A percentile compares a stretch with the other conserved stretches of the same genome.
Conservation (phyloP, 2,888 invertebrate genomes). For the Thysanoteuthis rhombus region DNA sequence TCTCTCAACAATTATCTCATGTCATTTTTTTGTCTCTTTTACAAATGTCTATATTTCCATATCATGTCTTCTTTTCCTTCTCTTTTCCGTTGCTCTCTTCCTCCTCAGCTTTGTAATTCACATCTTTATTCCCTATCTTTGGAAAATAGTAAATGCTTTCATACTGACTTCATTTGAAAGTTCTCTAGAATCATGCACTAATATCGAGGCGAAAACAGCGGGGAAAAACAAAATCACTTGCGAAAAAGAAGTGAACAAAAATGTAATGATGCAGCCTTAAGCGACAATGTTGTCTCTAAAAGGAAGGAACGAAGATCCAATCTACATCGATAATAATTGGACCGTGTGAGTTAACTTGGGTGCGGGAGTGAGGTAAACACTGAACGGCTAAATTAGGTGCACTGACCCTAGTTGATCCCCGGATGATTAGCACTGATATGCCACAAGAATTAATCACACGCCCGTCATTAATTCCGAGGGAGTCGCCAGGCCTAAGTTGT, state of each 20-base stretch:
- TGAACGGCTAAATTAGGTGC: background rate
- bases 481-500: background rate
- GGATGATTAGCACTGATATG: background rate
- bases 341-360: background rate
- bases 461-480: background rate
- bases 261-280: background rate
- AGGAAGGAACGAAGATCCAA: background rate
- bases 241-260: background rate
- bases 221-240: background rate
- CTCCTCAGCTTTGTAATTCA: background rate
- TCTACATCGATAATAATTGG: background rate
- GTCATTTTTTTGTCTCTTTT: background rate
- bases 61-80: background rate
- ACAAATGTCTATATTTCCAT: background rate
- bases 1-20: too few relatives aligned
- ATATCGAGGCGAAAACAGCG: background rate
- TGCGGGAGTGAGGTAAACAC: background rate
- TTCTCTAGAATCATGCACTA: background rate
- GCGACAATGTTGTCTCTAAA: background rate
- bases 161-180: background rate
- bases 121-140: background rate
- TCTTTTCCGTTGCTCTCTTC: background rate
- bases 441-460: background rate
- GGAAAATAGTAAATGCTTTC: background rate
- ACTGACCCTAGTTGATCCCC: slow-evolving; percentile 12